These are phyloP conservation scores for Tenthredo livida DNA, from an alignment of 2,888 invertebrate species.

Conservation along the genomic window DNA sequence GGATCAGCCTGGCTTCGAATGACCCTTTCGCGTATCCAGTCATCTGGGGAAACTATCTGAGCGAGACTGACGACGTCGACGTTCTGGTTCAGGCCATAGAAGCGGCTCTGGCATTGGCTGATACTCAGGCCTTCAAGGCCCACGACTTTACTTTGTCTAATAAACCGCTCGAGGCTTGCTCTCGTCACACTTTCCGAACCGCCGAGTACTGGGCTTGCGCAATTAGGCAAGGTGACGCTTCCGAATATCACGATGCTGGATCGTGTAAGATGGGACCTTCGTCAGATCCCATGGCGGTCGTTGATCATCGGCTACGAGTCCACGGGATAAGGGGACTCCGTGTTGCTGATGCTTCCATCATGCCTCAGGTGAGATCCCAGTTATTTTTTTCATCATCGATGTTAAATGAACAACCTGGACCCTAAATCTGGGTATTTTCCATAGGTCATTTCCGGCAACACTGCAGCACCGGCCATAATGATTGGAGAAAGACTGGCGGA, in stretches of 20 bases:
- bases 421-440: too few species aligned
- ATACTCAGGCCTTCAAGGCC: constrained; percentile 77
- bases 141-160: constrained; percentile 59
- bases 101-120: constrained; percentile 80
- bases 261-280: constrained; percentile 90
- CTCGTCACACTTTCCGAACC: constrained; percentile 65
- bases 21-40: constrained; percentile 85
- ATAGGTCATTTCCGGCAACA: not conserved
- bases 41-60: constrained; percentile 89
- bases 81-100: constrained; percentile 83
- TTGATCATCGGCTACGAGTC: constrained; percentile 78
- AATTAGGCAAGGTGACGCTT: constrained; percentile 84
- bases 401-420: not conserved
- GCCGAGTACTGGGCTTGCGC: constrained; percentile 89
- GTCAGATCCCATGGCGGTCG: constrained; percentile 86
- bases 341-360: constrained; percentile 62
- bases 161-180: constrained; percentile 59
- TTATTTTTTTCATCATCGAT: not conserved
- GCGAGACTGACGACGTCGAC: constrained; percentile 83
- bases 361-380: not conserved
- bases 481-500: not conserved
- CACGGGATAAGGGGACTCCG: not conserved
- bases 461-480: not conserved
- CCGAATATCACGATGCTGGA: constrained; percentile 91
- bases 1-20: constrained; percentile 82